These are phyloP conservation scores for Unio pictorum DNA, from an alignment of 2,888 invertebrate genomes.

Conservation along the genomic window DNA sequence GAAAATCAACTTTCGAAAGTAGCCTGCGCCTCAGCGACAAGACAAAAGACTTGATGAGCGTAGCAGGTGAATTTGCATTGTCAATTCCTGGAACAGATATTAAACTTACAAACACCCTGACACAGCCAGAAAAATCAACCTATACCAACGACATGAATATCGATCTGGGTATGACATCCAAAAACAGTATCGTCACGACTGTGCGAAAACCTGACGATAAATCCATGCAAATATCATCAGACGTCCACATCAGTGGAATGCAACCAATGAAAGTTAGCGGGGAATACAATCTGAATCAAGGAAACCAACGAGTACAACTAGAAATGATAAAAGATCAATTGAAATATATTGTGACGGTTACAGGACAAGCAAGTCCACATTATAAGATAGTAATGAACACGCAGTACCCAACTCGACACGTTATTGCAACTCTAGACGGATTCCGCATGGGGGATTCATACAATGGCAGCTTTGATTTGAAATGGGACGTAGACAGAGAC, in stretches of 20 bases:
- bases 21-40: slow-evolving; percentile 38
- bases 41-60: slow-evolving; percentile 32
- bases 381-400: no score
- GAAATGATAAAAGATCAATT: no score
- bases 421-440: no score
- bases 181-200: slow-evolving; percentile 30
- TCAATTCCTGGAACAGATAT: slow-evolving; percentile 47
- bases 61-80: slow-evolving; percentile 38
- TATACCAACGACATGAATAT: slow-evolving; percentile 36
- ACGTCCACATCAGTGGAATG: slow-evolving; percentile 31
- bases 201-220: slow-evolving; percentile 25
- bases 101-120: slow-evolving; percentile 36
- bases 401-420: no score
- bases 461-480: no score
- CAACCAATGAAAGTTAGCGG: slow-evolving; percentile 34
- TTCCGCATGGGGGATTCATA: no score
- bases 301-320: no score
- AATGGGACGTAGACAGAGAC: slow-evolving; percentile 53
- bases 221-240: slow-evolving; percentile 31
- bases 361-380: no score
- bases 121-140: slow-evolving; percentile 32
- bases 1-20: slow-evolving; percentile 33
- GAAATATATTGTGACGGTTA: no score
- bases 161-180: slow-evolving; percentile 28
- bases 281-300: no score